Conservation (phyloP, 37 sponge, comb jelly and placozoan genomes). For the Theonella swinhoei region DNA sequence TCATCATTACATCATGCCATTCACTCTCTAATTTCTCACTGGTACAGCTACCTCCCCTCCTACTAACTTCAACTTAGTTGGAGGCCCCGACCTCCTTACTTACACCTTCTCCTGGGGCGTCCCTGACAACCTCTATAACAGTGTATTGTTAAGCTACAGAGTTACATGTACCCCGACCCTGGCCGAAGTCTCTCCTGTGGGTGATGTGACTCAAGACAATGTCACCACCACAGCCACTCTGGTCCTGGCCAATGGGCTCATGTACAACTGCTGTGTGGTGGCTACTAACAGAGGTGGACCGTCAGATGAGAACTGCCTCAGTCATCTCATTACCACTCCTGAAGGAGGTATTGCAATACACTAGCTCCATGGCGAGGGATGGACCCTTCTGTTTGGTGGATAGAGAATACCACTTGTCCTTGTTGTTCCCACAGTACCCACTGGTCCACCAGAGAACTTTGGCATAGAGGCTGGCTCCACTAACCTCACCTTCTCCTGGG, state of each 20-base stretch:
- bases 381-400: neutral
- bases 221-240: neutral
- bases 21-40: neutral
- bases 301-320: neutral
- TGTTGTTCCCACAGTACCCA: too few relatives aligned
- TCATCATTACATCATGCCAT: neutral
- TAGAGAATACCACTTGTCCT: neutral
- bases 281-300: slow-evolving; percentile 8
- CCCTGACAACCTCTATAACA: neutral
- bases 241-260: neutral
- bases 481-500: slow-evolving; percentile 6
- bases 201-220: neutral
- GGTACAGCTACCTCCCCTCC: slow-evolving; percentile 15
- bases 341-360: slow-evolving; percentile 4
- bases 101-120: slow-evolving; percentile 22
- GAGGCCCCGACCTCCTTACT: neutral
- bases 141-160: too few relatives aligned
- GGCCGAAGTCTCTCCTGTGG: neutral
- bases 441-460: slow-evolving; percentile 1
- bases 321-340: neutral
- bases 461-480: neutral
- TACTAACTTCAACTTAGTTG: neutral
- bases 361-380: too few relatives aligned
- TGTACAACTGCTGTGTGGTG: slow-evolving; percentile 21
- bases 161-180: neutral